Base-by-base conservation (phyloP, 2,888 invertebrate species). In the Sceliomorpha sp. region DNA sequence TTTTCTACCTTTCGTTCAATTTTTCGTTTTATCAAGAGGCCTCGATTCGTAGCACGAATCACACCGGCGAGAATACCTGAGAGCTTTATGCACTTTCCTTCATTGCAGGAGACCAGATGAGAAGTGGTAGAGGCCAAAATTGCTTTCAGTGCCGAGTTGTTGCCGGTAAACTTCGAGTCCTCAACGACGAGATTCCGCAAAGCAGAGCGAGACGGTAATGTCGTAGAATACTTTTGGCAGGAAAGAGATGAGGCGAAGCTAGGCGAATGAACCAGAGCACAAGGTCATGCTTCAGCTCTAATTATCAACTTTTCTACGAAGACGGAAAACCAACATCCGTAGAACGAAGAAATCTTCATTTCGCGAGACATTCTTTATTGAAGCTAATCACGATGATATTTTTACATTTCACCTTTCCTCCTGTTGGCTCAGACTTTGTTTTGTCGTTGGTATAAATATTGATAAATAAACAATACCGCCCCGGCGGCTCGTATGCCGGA, bases 271-370 rank as follows among this genome's bases (percentile, higher is more conserved):
- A 76, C 75, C 74, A 70, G 71, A 80, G 83, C 84, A 83, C 87
- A 87, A 87, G 87, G 86, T 87, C 87, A 87, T 84, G 85, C 84
- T 85, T 82, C 80, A 77, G 78, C 78, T 83, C 81, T 84, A 84
- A 87, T 87, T 86, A 87, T 84, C 81, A 87, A 86, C 87, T 86
- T 85, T 83, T 80, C 66, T 53, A 34, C 40, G 8, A 51, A 56
- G 62, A 58, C 50, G 50, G 55, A 58, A 47, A 69, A 62, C 68
- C 45, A 62, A 55, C 62, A 63, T 66, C 59, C 42, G 39, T 32
- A 34, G 34, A 51, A 58, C 40, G 50, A 62, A 58, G 62, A 58
- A 10, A 10, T 40, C 51, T 62, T 62, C 45, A 67, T 60, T 40
- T 6, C 15, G 2, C 14, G 7, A 20, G 37, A 7, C 36, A 10